Evolutionary conservation across 2,113 vertebrate species (phyloP), one percentile per base, ranked within the genome.

Genomic region (Papio anubis): DNA sequence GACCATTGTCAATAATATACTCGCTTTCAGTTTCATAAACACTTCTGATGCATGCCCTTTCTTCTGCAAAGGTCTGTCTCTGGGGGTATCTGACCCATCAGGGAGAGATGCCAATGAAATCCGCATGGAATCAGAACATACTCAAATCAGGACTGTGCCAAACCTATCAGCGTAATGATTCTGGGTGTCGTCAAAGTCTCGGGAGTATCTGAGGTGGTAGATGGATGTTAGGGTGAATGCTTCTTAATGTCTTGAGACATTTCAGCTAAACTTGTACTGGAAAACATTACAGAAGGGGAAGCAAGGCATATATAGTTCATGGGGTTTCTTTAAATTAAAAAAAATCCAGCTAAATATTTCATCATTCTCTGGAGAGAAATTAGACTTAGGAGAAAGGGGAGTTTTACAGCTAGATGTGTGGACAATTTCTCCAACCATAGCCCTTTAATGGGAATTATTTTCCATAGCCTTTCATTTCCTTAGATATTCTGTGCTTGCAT

Each of bases 401-500:
- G 40, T 18, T 90, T 97, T 96, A 94, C 61, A n/a, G 50, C 76
- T 76, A 90, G 64, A 61, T 92, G 27, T 92, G 48, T 91, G 92
- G 95, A 55, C 92, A 89, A 5, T 89, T 92, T 95, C 0, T 96
- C 79, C 85, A 96, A 96, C 35, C 45, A 84, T 92, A 55, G 18
- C 85, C 64, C 45, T 97, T 97, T 96, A 92, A 72, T 27, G 59
- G 96, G 92, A 96, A 95, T 88, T 96, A 88, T 97, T 99, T 93
- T 75, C 70, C 95, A 96, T 95, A 96, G 97, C 43, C 87, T 98
- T 98, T 98, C 94, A 84, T 98, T 98, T 98, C 94, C 30, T 83
- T 93, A 38, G 76, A 68, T 97, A 89, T 94, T 98, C 96, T 90
- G 84, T 97, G 94, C 90, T 96, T 96, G 88, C 40, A 66, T 79